A percentile compares a stretch with the other conserved stretches of the same genome.
phyloP scores from a whole-genome alignment of 2,797 vertebrate genomes.

The Borostomias antarcticus region DNA sequence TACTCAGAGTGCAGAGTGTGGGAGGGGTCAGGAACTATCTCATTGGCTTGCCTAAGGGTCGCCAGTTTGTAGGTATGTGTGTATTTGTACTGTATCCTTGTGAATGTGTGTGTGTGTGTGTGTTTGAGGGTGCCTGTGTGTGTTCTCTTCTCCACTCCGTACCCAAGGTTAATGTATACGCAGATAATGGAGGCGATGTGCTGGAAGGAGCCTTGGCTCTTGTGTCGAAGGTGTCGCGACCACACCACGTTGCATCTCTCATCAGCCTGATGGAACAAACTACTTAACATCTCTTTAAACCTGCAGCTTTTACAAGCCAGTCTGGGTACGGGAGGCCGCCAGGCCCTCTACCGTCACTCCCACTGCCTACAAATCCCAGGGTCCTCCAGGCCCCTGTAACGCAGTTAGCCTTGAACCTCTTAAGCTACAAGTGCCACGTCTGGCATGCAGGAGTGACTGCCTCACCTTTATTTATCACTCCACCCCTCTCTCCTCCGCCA shows the following conservation, averaged over 20 bases:
- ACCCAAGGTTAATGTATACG: constrained; percentile 75
- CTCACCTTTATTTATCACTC: background rate
- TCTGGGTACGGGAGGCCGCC: too few species aligned
- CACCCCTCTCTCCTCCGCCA: background rate
- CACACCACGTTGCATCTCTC: constrained; percentile 33
- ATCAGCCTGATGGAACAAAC: background rate
- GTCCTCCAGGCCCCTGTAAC: background rate
- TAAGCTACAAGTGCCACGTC: background rate
- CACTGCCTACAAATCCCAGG: background rate
- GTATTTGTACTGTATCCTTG: too few species aligned
- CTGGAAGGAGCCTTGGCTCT: constrained; percentile 57
- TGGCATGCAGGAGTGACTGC: background rate
- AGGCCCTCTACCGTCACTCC: too few species aligned
- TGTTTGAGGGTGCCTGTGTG: background rate
- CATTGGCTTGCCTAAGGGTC: too few species aligned
- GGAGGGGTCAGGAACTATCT: too few species aligned
- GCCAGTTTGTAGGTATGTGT: too few species aligned
- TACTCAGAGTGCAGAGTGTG: too few species aligned
- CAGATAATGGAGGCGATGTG: constrained; percentile 71
- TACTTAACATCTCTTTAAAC: constrained; percentile 3
- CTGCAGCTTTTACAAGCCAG: background rate
- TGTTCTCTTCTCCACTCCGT: constrained; percentile 20
- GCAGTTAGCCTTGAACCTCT: background rate
- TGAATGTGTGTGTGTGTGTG: background rate
- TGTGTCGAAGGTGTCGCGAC: constrained; percentile 40